phyloP scores from a whole-genome alignment of 92 coral and sea anemone species.

The Porites divaricata region DNA sequence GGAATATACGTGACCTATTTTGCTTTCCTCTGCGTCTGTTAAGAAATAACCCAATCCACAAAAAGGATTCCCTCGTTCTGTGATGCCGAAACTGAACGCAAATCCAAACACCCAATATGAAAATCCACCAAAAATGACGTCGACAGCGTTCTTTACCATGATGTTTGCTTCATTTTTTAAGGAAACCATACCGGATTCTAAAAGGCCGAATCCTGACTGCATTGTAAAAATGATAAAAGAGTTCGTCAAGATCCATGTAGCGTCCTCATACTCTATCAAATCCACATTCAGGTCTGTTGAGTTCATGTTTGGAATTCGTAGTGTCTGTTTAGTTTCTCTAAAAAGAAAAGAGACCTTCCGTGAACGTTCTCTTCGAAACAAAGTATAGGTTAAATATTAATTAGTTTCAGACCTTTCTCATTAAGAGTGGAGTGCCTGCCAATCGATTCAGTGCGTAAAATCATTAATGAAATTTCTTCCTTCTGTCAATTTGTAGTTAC shows the following conservation, averaged over 20 bases:
- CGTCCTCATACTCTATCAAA: conserved; percentile 30
- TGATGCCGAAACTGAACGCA: conserved; percentile 64
- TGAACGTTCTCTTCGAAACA: too few relatives aligned
- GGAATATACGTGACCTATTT: conserved; percentile 53
- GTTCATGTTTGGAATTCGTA: too few relatives aligned
- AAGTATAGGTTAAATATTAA: too few relatives aligned
- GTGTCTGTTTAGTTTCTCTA: too few relatives aligned
- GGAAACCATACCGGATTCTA: conserved; percentile 63
- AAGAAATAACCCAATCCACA: conserved; percentile 62
- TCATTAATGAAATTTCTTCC: too few relatives aligned
- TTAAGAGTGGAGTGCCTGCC: too few relatives aligned
- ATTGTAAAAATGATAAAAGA: conserved; percentile 65
- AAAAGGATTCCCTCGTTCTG: conserved; percentile 28
- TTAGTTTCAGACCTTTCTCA: too few relatives aligned
- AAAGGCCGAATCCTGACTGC: conserved; percentile 71
- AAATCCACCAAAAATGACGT: conserved; percentile 68
- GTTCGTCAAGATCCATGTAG: conserved; percentile 66
- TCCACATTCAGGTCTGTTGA: too few relatives aligned
- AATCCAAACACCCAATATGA: conserved; percentile 70
- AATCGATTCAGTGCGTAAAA: too few relatives aligned
- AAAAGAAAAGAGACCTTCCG: too few relatives aligned
- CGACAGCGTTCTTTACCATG: conserved; percentile 69
- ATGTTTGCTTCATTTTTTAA: conserved; percentile 62
- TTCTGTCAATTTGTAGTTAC: too few relatives aligned
- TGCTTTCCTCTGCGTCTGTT: conserved; percentile 52